Evolutionary conservation across 37 sponge, comb jelly and placozoan genomes (phyloP).

Genomic region (Chondrosia reniformis): DNA sequence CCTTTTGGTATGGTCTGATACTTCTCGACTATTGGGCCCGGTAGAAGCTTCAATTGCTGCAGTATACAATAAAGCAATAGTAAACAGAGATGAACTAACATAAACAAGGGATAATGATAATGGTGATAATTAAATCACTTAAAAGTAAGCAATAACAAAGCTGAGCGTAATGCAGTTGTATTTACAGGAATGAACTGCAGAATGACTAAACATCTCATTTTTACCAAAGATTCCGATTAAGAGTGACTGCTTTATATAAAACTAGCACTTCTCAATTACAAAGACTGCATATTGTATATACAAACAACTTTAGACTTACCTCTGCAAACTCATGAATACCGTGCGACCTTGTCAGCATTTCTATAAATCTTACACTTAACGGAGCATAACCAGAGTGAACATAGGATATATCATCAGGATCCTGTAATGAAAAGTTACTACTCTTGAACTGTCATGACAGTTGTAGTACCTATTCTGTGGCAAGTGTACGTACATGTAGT

Average conservation of each 20-base stretch:
- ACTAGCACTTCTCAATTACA: too few relatives aligned
- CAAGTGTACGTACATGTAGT: too few relatives aligned
- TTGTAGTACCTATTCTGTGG: too few relatives aligned
- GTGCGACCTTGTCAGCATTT: slow-evolving; percentile 54
- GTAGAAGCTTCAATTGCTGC: slow-evolving; percentile 31
- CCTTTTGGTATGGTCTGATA: slow-evolving; percentile 24
- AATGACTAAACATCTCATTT: neutral
- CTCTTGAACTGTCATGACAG: too few relatives aligned
- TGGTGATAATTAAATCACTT: neutral
- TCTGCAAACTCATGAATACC: slow-evolving; percentile 59
- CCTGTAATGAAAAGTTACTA: too few relatives aligned
- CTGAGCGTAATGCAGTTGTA: too few relatives aligned
- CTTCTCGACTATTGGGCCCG: slow-evolving; percentile 41
- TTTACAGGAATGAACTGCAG: too few relatives aligned
- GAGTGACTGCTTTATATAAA: too few relatives aligned
- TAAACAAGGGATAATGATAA: neutral
- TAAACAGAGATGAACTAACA: neutral
- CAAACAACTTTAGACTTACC: slow-evolving; percentile 28
- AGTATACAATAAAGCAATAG: neutral
- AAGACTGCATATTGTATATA: neutral
- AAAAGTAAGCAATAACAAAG: too few relatives aligned
- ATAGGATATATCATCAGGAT: slow-evolving; percentile 81
- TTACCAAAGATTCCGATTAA: too few relatives aligned
- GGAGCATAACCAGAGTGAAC: slow-evolving; percentile 98
- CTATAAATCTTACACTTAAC: slow-evolving; percentile 81